Percentiles rank a stretch among this genome's conserved stretches.
Conservation (phyloP, 2,888 invertebrate species). For the Eilema griseolum region DNA sequence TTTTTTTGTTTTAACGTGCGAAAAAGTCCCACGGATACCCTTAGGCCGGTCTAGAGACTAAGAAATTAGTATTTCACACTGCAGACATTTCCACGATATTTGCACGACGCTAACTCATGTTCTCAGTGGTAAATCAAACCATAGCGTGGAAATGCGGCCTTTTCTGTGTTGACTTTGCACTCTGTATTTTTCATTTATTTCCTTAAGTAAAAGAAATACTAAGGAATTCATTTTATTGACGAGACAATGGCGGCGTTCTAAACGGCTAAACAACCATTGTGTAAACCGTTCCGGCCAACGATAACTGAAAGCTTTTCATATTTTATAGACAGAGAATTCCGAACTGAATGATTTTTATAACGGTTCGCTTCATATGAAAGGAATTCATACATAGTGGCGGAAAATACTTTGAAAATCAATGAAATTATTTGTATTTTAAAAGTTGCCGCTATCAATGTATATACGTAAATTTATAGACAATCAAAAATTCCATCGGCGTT, state of each 20-base stretch:
- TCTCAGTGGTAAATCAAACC: no score
- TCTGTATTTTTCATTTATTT: constrained; percentile 1
- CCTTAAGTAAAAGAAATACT: not conserved
- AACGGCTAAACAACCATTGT: not conserved
- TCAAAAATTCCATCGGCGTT: not conserved
- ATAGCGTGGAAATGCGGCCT: not conserved
- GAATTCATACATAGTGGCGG: not conserved
- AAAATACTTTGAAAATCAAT: not conserved
- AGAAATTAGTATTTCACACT: no score
- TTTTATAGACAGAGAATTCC: not conserved
- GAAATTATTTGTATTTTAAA: not conserved
- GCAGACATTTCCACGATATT: no score
- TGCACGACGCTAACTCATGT: no score
- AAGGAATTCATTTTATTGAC: constrained; percentile 2
- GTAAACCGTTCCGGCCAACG: not conserved
- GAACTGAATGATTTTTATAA: not conserved
- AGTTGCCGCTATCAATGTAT: no score
- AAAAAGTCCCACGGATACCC: no score
- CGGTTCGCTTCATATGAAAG: not conserved
- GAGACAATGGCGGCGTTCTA: not conserved
- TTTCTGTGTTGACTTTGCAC: not conserved
- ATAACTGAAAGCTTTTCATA: not conserved
- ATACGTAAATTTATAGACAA: no score
- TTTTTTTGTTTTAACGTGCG: no score
- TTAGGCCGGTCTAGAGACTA: no score